Percentiles rank a stretch among this genome's conserved stretches.
These are phyloP conservation scores for Spea hammondii DNA, from an alignment of 2,797 vertebrate species.

Conservation along the genomic window DNA sequence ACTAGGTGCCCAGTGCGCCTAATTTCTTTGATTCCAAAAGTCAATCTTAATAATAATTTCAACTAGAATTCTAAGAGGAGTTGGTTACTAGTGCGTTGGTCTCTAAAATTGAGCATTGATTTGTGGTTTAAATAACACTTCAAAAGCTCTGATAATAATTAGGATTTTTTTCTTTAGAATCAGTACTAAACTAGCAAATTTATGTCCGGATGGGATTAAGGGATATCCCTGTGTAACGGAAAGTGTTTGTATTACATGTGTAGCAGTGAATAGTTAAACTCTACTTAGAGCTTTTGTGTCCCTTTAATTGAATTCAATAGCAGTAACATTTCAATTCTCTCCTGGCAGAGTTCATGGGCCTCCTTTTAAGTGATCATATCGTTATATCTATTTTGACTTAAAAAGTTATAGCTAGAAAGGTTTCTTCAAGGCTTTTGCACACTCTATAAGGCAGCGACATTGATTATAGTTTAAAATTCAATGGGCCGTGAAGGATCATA, in stretches of 20 bases:
- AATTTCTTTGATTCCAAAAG: no score
- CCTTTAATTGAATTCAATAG: background rate
- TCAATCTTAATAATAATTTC: no score
- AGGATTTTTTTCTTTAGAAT: no score
- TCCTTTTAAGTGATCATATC: background rate
- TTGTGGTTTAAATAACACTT: no score
- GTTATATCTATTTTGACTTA: slow-evolving; percentile 1
- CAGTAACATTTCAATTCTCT: background rate
- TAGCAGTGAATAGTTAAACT: background rate
- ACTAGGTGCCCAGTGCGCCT: no score
- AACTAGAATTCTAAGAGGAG: no score
- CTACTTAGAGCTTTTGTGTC: background rate
- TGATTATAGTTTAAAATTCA: slow-evolving; percentile 34
- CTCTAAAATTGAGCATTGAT: no score
- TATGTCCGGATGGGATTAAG: no score
- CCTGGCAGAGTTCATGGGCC: background rate
- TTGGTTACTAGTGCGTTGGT: no score
- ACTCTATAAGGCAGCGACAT: slow-evolving; percentile 4
- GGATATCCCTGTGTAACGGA: background rate
- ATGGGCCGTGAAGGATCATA: slow-evolving; percentile 38
- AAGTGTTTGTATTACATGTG: background rate
- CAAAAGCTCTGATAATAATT: no score
- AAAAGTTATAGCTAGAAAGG: slow-evolving; percentile 1
- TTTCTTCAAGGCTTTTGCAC: background rate
- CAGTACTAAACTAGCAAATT: no score